Evolutionary conservation across 1,140 invertebrate species (phyloP).

Genomic region (Pseudomyrmex sp.): DNA sequence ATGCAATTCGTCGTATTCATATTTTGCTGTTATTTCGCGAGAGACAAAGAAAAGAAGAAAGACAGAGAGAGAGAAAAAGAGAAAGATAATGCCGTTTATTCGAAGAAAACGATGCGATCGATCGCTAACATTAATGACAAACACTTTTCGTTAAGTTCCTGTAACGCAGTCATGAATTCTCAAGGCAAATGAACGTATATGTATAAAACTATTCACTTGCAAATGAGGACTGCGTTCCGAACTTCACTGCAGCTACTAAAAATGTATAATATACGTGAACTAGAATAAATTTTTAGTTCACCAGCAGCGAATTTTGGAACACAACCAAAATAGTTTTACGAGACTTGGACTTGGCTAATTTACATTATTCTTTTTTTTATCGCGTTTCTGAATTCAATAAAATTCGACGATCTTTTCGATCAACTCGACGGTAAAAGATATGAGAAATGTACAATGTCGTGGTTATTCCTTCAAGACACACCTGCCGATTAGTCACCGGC

Average conservation of each 20-base stretch:
- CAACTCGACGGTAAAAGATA: neutral
- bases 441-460: too few relatives aligned
- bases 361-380: too few relatives aligned
- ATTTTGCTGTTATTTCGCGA: neutral
- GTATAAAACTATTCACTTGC: neutral
- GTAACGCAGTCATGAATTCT: slow-evolving; percentile 6
- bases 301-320: too few relatives aligned
- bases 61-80: neutral
- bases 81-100: neutral
- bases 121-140: slow-evolving; percentile 9
- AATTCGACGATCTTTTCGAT: too few relatives aligned
- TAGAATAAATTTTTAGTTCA: neutral
- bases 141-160: neutral
- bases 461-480: neutral
- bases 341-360: too few relatives aligned
- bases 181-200: slow-evolving; percentile 10
- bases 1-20: slow-evolving; percentile 33
- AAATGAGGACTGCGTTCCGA: too few relatives aligned
- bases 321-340: too few relatives aligned
- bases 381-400: too few relatives aligned
- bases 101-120: neutral
- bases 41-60: neutral
- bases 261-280: too few relatives aligned
- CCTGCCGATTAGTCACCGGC: slow-evolving; percentile 5
- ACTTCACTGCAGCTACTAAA: too few relatives aligned